Conservation (phyloP, 2,888 invertebrate genomes). For the Abrostola triplasia region DNA sequence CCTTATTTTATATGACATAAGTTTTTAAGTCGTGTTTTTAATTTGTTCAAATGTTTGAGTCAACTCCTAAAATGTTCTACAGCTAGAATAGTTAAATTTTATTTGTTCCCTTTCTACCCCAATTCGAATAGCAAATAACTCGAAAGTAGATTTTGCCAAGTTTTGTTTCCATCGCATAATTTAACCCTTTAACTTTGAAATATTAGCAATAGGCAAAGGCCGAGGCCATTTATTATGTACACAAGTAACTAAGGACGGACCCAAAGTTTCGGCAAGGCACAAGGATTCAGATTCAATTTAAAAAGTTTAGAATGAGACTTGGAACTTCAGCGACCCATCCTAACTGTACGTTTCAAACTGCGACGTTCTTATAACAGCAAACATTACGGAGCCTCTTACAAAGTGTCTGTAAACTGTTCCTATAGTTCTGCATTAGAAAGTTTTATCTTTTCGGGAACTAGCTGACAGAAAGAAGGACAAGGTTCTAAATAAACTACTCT, state of each 20-base stretch:
- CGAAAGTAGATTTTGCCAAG: constrained; percentile 44
- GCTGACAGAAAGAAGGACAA: constrained; percentile 15
- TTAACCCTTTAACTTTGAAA: constrained; percentile 44
- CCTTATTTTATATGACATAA: too few species aligned
- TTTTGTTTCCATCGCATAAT: constrained; percentile 35
- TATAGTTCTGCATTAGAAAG: constrained; percentile 49
- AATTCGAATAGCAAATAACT: constrained; percentile 38
- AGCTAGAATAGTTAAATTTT: constrained; percentile 23
- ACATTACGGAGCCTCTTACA: constrained; percentile 52
- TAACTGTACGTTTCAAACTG: constrained; percentile 61
- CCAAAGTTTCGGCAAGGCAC: constrained; percentile 52
- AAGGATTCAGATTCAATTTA: constrained; percentile 75
- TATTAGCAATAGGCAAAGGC: constrained; percentile 53
- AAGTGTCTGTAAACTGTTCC: constrained; percentile 46
- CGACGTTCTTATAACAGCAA: constrained; percentile 44
- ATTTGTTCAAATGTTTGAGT: background rate
- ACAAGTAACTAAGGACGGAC: constrained; percentile 58
- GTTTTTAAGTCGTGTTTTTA: too few species aligned
- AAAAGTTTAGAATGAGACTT: constrained; percentile 72
- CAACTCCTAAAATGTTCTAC: background rate
- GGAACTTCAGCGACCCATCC: constrained; percentile 55
- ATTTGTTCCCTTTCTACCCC: constrained; percentile 39
- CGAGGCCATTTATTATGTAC: constrained; percentile 71
- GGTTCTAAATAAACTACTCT: constrained; percentile 28
- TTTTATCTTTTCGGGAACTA: constrained; percentile 44